Evolutionary conservation across 2,113 vertebrate genomes (phyloP).

Genomic region (Antechinus flavipes): DNA sequence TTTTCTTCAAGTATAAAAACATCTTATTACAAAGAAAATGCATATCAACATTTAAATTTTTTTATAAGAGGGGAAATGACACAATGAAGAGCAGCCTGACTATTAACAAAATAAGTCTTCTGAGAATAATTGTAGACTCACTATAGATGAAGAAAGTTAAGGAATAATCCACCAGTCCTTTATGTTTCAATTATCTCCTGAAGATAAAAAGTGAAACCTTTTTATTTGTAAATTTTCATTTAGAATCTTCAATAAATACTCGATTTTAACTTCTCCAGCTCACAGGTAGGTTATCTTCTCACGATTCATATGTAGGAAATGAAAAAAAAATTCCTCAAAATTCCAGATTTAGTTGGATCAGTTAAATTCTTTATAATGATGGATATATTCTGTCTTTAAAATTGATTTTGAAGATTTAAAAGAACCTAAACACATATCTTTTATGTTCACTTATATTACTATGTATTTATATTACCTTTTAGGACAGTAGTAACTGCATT

Average conservation of each 20-base stretch:
- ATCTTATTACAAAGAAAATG: slow-evolving; percentile 58
- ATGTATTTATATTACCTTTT: slow-evolving; percentile 38
- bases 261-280: slow-evolving; percentile 16
- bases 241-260: background rate
- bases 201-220: slow-evolving; percentile 23
- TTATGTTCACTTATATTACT: slow-evolving; percentile 46
- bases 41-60: slow-evolving; percentile 50
- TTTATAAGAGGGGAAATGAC: slow-evolving; percentile 55
- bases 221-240: background rate
- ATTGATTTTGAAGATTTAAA: slow-evolving; percentile 47
- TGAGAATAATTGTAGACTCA: slow-evolving; percentile 67
- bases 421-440: slow-evolving; percentile 4
- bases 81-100: slow-evolving; percentile 49
- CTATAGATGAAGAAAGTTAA: slow-evolving; percentile 72
- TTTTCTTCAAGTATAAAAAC: slow-evolving; percentile 1
- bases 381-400: slow-evolving; percentile 23
- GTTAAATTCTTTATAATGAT: slow-evolving; percentile 41
- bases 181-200: slow-evolving; percentile 58
- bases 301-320: slow-evolving; percentile 41
- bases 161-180: slow-evolving; percentile 72
- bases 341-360: slow-evolving; percentile 48
- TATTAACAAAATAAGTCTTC: slow-evolving; percentile 73
- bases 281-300: slow-evolving; percentile 28
- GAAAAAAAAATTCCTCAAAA: slow-evolving; percentile 46
- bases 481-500: slow-evolving; percentile 16